These are phyloP conservation scores for Symphodus melops DNA, from an alignment of 2,113 vertebrate genomes.

Conservation along the genomic window DNA sequence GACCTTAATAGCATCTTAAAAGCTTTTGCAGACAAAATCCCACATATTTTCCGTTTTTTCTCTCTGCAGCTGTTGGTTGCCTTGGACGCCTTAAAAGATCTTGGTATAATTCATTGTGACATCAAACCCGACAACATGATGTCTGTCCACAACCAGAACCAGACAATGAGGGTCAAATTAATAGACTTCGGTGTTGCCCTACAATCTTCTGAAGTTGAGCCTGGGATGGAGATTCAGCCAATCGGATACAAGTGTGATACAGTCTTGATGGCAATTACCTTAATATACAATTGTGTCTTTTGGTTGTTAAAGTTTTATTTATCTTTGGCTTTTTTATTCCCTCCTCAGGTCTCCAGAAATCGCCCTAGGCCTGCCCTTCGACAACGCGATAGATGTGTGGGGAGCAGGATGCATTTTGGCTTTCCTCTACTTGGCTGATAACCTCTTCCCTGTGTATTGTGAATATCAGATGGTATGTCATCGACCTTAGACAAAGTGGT, in stretches of 20 bases:
- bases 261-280: no score
- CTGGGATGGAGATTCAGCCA: background rate
- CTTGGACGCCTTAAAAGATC: constrained; percentile 14
- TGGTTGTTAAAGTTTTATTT: no score
- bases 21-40: no score
- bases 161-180: constrained; percentile 14
- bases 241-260: no score
- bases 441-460: background rate
- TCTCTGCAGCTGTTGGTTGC: constrained; percentile 28
- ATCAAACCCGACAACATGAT: constrained; percentile 45
- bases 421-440: background rate
- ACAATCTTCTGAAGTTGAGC: background rate
- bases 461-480: background rate
- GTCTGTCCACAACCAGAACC: background rate
- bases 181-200: constrained; percentile 12
- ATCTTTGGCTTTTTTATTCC: background rate
- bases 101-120: constrained; percentile 19
- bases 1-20: no score
- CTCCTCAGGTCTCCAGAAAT: background rate
- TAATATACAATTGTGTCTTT: no score
- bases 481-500: background rate
- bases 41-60: background rate
- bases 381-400: background rate
- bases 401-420: background rate
- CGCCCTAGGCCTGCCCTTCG: background rate